Base-by-base conservation (phyloP, 2,113 vertebrate genomes). In the Nothobranchius kuhntae region DNA sequence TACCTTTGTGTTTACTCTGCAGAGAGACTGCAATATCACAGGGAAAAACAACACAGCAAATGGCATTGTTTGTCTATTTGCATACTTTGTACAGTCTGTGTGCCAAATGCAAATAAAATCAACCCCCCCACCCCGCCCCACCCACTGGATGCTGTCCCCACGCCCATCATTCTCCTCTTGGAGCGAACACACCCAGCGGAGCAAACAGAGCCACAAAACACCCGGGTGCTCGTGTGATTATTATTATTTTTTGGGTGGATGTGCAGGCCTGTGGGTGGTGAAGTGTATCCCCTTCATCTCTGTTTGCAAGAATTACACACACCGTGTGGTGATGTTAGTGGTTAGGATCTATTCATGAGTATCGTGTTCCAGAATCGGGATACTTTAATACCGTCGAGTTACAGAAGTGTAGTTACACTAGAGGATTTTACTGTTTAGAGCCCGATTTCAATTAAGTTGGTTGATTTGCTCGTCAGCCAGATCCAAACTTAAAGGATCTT, bases 41-140 rank as follows among this genome's bases (percentile, higher is more conserved):
- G 75, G 30, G 84, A 80, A 86, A 86, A 92, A 91, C 85, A 90
- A 87, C 83, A 90, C 85, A 90, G 89, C 84, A 86, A 86, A 88
- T 81, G 85, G 72, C 89, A 90, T 92, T 93, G 89, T 91, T 86
- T 78, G 79, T 60, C 68, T 81, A 88, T 93, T 92, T 93, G 91
- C 89, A 93, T 93, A 89, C 87, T 86, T 84, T 85, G 87, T 90
- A 89, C 84, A 90, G 90, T 86, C 83, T 87, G 88, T 83, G 89
- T 91, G 91, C 82, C 89, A 92, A 91, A 94, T 91, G 91, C 91
- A 94, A 93, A 94, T 92, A 84, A 35, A 77, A 77, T 87, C 83
- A 87, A 88, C 78, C 86, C 53, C 65, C 82, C 88, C 65, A 61
- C 73, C 62, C 61, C 35, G 56, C 71, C 74, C 64, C 48, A 70